Percentiles rank a stretch among this genome's conserved stretches.
phyloP scores from a whole-genome alignment of 2,888 invertebrate species.

The Odontothrips loti region DNA sequence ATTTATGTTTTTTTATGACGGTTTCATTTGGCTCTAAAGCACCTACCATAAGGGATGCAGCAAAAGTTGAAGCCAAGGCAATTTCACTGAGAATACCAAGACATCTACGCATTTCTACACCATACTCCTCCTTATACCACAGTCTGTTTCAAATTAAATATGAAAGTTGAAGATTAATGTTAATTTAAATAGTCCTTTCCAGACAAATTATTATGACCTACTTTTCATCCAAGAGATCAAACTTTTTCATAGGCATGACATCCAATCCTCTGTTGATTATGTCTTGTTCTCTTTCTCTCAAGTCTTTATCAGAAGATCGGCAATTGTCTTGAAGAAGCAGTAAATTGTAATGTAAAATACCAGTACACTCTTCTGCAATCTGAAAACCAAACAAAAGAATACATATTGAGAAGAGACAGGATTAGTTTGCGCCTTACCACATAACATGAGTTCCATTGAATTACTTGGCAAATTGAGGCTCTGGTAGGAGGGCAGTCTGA shows the following conservation, averaged over 20 bases:
- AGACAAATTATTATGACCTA: background rate
- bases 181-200: background rate
- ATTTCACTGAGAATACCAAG: background rate
- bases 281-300: background rate
- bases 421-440: no score
- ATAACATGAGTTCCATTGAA: background rate
- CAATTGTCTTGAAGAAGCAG: background rate
- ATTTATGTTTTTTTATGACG: background rate
- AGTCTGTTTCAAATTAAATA: background rate
- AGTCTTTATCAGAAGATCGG: background rate
- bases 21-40: background rate
- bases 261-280: background rate
- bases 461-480: background rate
- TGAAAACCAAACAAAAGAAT: background rate
- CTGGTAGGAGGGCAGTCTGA: background rate
- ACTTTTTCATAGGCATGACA: background rate
- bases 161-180: background rate
- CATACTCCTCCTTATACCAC: background rate
- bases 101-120: background rate
- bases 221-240: background rate
- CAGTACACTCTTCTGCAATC: background rate
- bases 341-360: constrained; percentile 8
- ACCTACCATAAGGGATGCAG: background rate
- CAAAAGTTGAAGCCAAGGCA: background rate
- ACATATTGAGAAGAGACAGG: background rate